Base-by-base conservation (phyloP, 1,140 invertebrate species). In the Heliothis subflexa region DNA sequence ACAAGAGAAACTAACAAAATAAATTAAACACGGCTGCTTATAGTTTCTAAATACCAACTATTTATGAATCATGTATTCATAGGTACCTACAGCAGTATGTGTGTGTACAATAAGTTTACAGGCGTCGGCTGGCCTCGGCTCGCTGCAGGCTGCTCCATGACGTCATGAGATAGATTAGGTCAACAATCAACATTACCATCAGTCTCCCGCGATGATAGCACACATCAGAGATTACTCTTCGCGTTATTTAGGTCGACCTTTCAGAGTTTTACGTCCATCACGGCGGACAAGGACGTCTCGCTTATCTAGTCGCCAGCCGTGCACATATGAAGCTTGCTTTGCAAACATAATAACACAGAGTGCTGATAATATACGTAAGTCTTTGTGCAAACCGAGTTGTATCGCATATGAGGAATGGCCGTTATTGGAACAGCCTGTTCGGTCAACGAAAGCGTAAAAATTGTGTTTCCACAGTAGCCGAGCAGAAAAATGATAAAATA, bases 261-360 rank as follows among this genome's bases (percentile, higher is more conserved):
- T 79, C 80, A 73, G 64, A 54, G 40, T 64, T 76, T 83, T 71
- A 83, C 59, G 76, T 81, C 66, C 57, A 80, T 79, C 79, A 79
- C 70, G 13, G 10, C 33, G 62, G 49, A 78, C 78, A 83, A 77
- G 68, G 73, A 80, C 79, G 78, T 79, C 81, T 78, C 78, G 70
- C 81, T 83, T 85, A 85, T 86, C 82, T 85, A 79, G 59, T 54
- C 64, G 62, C 74, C 59, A 75, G 73, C 50, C 75, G 73, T 68
- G 71, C 78, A 81, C 55, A 80, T 82, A 85, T 71, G 62, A 78
- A 72, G 79, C 77, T 81, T 78, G 79, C 80, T 80, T 76, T 77
- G 80, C 81, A 86, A 86, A 86, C 85, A 86, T 80, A 83, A 86
- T 86, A 83, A 84, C 79, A 73, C 49, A 52, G 76, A 83, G 79